Evolutionary conservation across 2,888 invertebrate species (phyloP).

Genomic region (Lepidonotus clava): DNA sequence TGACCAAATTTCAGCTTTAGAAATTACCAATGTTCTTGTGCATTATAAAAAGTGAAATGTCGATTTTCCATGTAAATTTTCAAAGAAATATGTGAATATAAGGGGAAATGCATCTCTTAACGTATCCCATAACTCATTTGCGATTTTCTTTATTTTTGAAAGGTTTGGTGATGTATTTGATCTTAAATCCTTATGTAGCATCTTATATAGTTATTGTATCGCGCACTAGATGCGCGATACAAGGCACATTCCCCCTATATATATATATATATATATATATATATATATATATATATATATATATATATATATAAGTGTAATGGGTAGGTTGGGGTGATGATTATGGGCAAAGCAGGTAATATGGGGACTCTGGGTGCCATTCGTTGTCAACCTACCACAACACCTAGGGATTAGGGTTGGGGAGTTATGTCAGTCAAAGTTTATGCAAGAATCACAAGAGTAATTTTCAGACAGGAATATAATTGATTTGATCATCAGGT

Average conservation of each 20-base stretch:
- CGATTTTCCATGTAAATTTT: not conserved
- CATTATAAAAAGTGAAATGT: too few relatives aligned
- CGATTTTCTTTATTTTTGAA: too few relatives aligned
- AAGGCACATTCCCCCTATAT: too few relatives aligned
- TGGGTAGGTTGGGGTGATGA: not conserved
- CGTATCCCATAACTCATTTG: too few relatives aligned
- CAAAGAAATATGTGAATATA: not conserved
- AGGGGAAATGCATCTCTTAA: too few relatives aligned
- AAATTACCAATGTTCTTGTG: too few relatives aligned
- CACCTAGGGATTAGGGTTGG: not conserved
- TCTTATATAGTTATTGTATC: too few relatives aligned
- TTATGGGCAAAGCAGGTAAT: not conserved
- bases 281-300: conserved; percentile 15
- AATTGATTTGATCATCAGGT: not conserved
- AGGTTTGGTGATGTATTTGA: too few relatives aligned
- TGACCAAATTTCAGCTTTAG: too few relatives aligned
- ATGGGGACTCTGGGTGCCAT: not conserved
- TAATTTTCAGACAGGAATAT: not conserved
- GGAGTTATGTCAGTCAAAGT: not conserved
- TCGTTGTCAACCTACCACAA: not conserved
- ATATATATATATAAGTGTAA: not conserved
- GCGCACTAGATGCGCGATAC: too few relatives aligned
- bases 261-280: conserved; percentile 23
- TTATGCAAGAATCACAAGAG: not conserved
- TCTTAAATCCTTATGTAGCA: too few relatives aligned